Evolutionary conservation across 1,140 invertebrate genomes (phyloP).

Genomic region (Apolygus lucorum): DNA sequence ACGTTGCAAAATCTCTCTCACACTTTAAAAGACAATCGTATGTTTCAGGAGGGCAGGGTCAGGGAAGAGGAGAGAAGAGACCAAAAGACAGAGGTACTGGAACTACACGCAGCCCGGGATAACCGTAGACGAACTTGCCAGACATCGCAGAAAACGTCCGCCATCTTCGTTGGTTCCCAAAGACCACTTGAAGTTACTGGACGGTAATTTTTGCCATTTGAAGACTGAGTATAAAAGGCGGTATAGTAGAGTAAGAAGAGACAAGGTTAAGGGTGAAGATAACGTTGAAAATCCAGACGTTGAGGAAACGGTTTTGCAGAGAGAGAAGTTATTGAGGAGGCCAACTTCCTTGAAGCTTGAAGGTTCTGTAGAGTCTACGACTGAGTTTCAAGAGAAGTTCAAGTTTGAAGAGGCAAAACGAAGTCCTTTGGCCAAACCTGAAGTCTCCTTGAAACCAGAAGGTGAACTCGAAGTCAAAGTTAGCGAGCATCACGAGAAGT

Average conservation of each 20-base stretch:
- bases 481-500: conserved; percentile 25
- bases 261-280: conserved; percentile 20
- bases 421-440: conserved; percentile 2
- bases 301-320: too few species aligned
- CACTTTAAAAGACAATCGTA: neutral
- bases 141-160: conserved; percentile 23
- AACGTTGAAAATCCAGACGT: conserved; percentile 23
- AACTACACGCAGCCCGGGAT: conserved; percentile 20
- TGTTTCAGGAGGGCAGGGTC: conserved; percentile 18
- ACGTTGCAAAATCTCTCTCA: neutral
- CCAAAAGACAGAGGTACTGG: conserved; percentile 17
- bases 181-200: conserved; percentile 19
- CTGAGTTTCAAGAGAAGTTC: conserved; percentile 22
- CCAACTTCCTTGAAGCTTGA: conserved; percentile 17
- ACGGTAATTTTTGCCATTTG: conserved; percentile 26
- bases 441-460: conserved; percentile 25
- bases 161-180: conserved; percentile 16
- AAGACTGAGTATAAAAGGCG: conserved; percentile 31
- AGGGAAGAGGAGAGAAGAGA: conserved; percentile 5
- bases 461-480: conserved; percentile 26
- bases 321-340: conserved; percentile 8
- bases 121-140: conserved; percentile 30
- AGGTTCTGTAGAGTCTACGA: conserved; percentile 8
- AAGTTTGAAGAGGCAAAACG: conserved; percentile 9
- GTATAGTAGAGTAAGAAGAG: conserved; percentile 16